phyloP scores from a whole-genome alignment of 2,888 invertebrate species.

The Leptura quadrifasciata region DNA sequence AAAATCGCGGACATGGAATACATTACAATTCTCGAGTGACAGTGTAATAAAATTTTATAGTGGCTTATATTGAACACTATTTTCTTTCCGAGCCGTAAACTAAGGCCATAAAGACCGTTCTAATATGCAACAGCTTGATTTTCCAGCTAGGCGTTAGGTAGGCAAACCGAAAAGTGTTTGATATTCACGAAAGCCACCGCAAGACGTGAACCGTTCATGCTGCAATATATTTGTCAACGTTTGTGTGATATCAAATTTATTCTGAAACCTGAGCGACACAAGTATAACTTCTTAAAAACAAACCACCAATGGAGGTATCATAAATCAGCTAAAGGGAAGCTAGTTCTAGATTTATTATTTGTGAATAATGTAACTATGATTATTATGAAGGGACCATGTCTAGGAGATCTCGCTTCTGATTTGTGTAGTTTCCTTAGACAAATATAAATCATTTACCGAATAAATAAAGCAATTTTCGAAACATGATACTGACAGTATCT shows the following conservation, averaged over 20 bases:
- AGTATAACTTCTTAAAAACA: conserved; percentile 41
- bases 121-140: conserved; percentile 53
- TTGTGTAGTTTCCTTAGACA: not conserved
- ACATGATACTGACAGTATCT: too few species aligned
- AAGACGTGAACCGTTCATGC: conserved; percentile 41
- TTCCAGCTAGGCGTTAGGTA: conserved; percentile 41
- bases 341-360: conserved; percentile 20
- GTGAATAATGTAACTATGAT: conserved; percentile 23
- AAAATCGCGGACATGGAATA: not conserved
- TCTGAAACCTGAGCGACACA: conserved; percentile 37
- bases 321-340: conserved; percentile 4
- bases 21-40: not conserved
- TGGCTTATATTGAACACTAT: conserved; percentile 45
- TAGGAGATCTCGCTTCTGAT: not conserved
- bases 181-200: conserved; percentile 45
- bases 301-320: conserved; percentile 8
- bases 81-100: conserved; percentile 44
- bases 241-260: conserved; percentile 52
- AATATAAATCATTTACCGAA: not conserved
- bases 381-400: not conserved
- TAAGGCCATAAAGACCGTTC: conserved; percentile 31
- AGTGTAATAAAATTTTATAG: not conserved
- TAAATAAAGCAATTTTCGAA: not conserved
- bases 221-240: conserved; percentile 53
- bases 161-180: conserved; percentile 35